Evolutionary conservation across 2,888 invertebrate species (phyloP), one percentile per base, ranked within the genome.

Genomic region (Balanococcus diminutus): DNA sequence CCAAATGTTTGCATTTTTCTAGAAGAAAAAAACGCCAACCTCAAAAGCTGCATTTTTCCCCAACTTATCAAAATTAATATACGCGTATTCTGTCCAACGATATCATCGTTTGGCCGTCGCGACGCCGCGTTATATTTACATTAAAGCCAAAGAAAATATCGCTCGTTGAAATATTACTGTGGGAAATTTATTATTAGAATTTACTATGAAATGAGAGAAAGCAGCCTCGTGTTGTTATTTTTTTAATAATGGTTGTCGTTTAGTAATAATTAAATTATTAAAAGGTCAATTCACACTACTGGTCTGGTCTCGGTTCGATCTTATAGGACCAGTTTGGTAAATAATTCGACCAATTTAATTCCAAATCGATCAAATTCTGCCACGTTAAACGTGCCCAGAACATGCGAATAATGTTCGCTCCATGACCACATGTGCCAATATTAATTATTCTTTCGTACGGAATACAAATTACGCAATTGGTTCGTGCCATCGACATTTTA

Each of bases 61-160:
- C 8, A 56, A 8, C n/a, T 9, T 56, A 56, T 56, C 22, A 22
- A 56, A 56, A 22, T 22, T 56, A 56, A 56, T 51, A 51, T 5
- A 0, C 51, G 16, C 51, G 16, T 51, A 51, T 56, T 22, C 19
- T 51, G 19, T 51, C 19, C 51, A 19, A 51, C 3, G 19, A 51
- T 19, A 56, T 56, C 22, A 42, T 42, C 42, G 5, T 56, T 56
- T 56, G 56, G 56, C 22, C 22, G 22, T 56, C 56, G 22, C 14
- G 8, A 11, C 8, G 11, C 11, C 14, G 14, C 42, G 14, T 8
- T 56, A 19, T 56, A 56, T 19, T 56, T 42, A 42, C 8, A 56
- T 19, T 56, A 56, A 56, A 56, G 56, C 56, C 56, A 56, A 56
- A 56, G 56, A 56, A 56, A 56, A 56, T 56, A 56, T 56, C 56